Conservation (phyloP, 2,888 invertebrate species). For the Acholoe squamosa region DNA sequence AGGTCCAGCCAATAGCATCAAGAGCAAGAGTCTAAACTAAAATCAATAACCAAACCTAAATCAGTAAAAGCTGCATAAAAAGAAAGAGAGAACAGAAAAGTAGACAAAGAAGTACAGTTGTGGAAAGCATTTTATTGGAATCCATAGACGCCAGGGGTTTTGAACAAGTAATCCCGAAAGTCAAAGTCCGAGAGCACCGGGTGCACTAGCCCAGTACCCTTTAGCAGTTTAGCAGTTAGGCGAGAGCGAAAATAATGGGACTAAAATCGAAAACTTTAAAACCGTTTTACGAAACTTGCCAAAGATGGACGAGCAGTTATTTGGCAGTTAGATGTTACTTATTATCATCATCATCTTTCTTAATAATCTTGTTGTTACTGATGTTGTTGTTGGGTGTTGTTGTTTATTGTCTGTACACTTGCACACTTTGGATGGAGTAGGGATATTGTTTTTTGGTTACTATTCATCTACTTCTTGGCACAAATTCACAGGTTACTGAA, state of each 20-base stretch:
- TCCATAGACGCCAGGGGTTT: slow-evolving; percentile 58
- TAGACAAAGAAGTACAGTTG: slow-evolving; percentile 46
- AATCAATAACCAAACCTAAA: background rate
- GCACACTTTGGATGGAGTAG: slow-evolving; percentile 38
- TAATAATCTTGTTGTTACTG: slow-evolving; percentile 35
- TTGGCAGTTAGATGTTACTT: slow-evolving; percentile 39
- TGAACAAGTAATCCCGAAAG: slow-evolving; percentile 58
- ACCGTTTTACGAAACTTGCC: slow-evolving; percentile 56
- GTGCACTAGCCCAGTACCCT: slow-evolving; percentile 35
- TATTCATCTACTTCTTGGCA: slow-evolving; percentile 47
- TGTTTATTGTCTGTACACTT: slow-evolving; percentile 25
- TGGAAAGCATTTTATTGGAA: slow-evolving; percentile 59
- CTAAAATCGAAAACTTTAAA: slow-evolving; percentile 56
- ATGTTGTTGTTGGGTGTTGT: slow-evolving; percentile 1
- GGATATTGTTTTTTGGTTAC: slow-evolving; percentile 13
- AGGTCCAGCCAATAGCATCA: background rate
- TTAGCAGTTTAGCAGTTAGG: slow-evolving; percentile 48
- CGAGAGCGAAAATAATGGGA: slow-evolving; percentile 56
- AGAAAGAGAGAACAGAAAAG: slow-evolving; percentile 30
- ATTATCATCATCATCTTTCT: slow-evolving; percentile 26
- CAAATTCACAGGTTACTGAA: slow-evolving; percentile 46
- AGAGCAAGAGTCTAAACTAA: background rate
- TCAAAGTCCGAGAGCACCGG: slow-evolving; percentile 53
- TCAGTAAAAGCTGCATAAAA: background rate
- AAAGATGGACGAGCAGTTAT: slow-evolving; percentile 1